Conservation (phyloP, 53 echinoderm and acorn worm species). For the Henricia sp. region DNA sequence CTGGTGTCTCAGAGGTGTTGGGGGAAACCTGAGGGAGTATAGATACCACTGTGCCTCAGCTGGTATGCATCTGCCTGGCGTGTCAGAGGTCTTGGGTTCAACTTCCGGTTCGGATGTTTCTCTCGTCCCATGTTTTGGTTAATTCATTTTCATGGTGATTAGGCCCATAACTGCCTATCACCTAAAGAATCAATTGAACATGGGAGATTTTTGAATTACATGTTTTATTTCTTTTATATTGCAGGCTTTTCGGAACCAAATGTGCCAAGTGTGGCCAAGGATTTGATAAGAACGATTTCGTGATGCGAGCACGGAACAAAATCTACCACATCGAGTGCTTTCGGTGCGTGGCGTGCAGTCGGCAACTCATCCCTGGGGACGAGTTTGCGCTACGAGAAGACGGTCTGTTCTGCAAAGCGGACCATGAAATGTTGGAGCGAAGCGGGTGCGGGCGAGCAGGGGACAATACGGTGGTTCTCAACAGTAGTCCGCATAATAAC, state of each 20-base stretch:
- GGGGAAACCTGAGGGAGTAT: no score
- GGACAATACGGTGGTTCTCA: constrained; percentile 44
- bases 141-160: no score
- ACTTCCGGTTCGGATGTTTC: no score
- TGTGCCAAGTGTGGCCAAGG: constrained; percentile 98
- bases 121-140: no score
- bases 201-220: no score
- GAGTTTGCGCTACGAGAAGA: constrained; percentile 98
- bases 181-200: no score
- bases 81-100: no score
- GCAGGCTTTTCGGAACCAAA: constrained; percentile 98
- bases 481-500: constrained; percentile 5
- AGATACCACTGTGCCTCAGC: no score
- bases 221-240: no score
- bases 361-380: constrained; percentile 98
- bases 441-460: constrained; percentile 50
- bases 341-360: constrained; percentile 98
- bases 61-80: no score
- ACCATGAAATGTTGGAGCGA: constrained; percentile 94
- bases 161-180: no score
- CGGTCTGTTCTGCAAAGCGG: constrained; percentile 97
- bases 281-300: constrained; percentile 99
- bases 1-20: no score
- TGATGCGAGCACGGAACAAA: constrained; percentile 98
- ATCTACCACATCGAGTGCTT: constrained; percentile 99